A percentile compares a stretch with the other conserved stretches of the same genome.
Conservation (phyloP, 2,888 invertebrate genomes). For the Xiphydria camelus region DNA sequence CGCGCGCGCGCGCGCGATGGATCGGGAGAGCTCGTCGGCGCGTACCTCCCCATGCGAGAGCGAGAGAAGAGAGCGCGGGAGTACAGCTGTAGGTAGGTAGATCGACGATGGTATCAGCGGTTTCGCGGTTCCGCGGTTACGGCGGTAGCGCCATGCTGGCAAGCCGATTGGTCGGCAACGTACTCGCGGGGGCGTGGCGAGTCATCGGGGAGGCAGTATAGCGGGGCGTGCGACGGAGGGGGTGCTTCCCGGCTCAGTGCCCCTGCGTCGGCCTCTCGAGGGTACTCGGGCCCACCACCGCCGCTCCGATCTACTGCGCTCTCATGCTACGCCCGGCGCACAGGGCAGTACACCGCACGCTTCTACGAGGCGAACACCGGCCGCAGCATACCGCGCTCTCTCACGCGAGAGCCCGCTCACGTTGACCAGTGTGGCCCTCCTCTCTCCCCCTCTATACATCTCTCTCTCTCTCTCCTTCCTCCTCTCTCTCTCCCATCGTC, state of each 20-base stretch:
- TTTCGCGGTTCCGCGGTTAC: constrained; percentile 17
- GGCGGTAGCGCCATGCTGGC: constrained; percentile 47
- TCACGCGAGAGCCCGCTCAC: constrained; percentile 4
- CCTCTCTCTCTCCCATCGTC: too few species aligned
- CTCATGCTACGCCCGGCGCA: constrained; percentile 36
- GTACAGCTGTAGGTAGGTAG: constrained; percentile 2
- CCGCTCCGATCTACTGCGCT: constrained; percentile 28
- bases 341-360: constrained; percentile 48
- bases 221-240: constrained; percentile 16
- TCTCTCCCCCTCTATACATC: too few species aligned
- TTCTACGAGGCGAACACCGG: constrained; percentile 43
- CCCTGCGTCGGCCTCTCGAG: constrained; percentile 2
- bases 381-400: constrained; percentile 20
- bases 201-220: constrained; percentile 2
- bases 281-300: constrained; percentile 22
- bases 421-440: too few species aligned
- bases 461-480: too few species aligned
- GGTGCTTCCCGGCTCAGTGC: constrained; percentile 7
- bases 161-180: constrained; percentile 38
- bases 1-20: too few species aligned
- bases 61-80: too few species aligned
- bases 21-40: too few species aligned
- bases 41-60: too few species aligned
- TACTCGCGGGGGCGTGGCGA: constrained; percentile 36
- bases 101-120: constrained; percentile 3